Base-by-base conservation (phyloP, 2,797 vertebrate species). In the Aplochiton taeniatus region DNA sequence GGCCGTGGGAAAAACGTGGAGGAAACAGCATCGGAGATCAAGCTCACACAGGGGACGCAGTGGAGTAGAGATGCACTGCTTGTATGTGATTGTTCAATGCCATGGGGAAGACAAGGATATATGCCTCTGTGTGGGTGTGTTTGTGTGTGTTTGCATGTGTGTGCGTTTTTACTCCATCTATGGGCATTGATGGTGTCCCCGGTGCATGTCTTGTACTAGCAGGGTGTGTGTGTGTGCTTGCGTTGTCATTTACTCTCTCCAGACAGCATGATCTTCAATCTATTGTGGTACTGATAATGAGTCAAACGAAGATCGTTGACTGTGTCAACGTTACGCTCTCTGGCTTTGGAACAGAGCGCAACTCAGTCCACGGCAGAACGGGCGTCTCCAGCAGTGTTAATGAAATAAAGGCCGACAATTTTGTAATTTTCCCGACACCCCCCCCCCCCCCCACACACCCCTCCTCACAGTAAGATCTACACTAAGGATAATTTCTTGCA, bases 401-500 rank as follows among this genome's bases (percentile, higher is more conserved):
- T 18, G 9, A 68, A 55, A 70, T 61, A 43, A 43, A 59, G 46
- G 63, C 42, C 12, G 46, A 18, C 8, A 43, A 50, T 12, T 65
- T 19, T 70, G 69, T 69, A 74, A 69, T 80, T 70, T 85, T 61
- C 53, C 13, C 57, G 47, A n/a, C 42, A 48, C 12, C 54, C 43
- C n/a, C 0, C 43, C 11, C 54, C 31, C 65, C 41, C 43, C 31
- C 55, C 18, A 6, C 7, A 6, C 44, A 10, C 8, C 2, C 9
- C 5, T 65, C 61, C 63, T 69, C 72, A 66, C 75, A 74, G 58
- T 46, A 64, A 52, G 69, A 81, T 85, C 79, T 54, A 74, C 80
- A n/a, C 76, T 56, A 53, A 70, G 61, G 49, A 78, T 80, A 67
- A 77, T 76, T 75, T 77, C 53, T 72, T 48, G 59, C 63, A 72